Evolutionary conservation across 2,113 vertebrate genomes (phyloP).

Genomic region (Saiga tatarica): DNA sequence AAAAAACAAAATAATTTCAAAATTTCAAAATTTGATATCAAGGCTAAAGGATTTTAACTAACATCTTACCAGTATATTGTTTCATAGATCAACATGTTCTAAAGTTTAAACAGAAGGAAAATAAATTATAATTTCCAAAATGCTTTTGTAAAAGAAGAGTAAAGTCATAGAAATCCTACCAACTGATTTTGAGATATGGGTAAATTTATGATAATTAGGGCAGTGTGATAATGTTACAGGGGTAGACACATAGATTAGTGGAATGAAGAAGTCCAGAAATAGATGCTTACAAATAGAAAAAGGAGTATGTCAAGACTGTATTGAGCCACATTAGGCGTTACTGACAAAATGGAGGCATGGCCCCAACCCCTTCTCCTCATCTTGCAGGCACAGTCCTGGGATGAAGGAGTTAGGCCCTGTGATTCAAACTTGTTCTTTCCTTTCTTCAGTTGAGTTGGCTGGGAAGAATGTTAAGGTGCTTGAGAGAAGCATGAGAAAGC

Average conservation of each 20-base stretch:
- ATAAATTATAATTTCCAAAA: neutral
- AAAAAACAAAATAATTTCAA: neutral
- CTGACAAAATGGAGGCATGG: too few relatives aligned
- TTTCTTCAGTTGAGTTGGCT: too few relatives aligned
- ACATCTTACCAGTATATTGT: neutral
- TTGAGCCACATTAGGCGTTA: rapidly evolving
- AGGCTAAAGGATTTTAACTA: neutral
- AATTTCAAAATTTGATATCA: neutral
- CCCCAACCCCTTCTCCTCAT: too few relatives aligned
- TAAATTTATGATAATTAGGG: neutral
- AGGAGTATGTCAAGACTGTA: neutral
- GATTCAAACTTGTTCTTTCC: too few relatives aligned
- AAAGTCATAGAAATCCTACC: neutral
- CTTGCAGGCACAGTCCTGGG: too few relatives aligned
- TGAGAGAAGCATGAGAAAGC: too few relatives aligned
- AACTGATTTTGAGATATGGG: neutral
- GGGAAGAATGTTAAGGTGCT: too few relatives aligned
- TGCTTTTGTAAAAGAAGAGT: neutral
- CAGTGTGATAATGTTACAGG: neutral
- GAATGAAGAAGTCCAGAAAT: neutral
- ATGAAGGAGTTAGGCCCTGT: too few relatives aligned
- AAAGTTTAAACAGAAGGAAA: neutral
- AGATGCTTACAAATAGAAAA: neutral
- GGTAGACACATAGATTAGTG: neutral
- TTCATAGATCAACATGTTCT: neutral